Evolutionary conservation across 2,113 vertebrate species (phyloP).

Genomic region (Hippocampus mohnikei): DNA sequence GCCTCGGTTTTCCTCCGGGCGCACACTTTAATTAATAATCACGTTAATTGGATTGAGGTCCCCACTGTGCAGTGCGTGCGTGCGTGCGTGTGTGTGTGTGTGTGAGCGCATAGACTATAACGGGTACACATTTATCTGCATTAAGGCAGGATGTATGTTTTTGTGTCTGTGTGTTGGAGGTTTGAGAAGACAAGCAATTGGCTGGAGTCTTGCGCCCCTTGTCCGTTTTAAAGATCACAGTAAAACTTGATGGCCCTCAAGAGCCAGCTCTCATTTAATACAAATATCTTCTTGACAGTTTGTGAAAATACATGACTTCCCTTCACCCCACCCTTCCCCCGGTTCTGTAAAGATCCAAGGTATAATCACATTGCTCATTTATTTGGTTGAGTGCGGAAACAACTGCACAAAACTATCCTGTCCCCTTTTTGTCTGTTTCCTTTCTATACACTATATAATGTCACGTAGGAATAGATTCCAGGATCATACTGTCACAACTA

Average conservation of each 20-base stretch:
- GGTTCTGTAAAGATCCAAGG: slow-evolving; percentile 50
- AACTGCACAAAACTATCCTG: background rate
- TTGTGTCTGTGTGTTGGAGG: slow-evolving; percentile 11
- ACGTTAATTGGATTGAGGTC: slow-evolving; percentile 68
- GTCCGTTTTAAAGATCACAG: slow-evolving; percentile 51
- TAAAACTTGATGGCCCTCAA: slow-evolving; percentile 64
- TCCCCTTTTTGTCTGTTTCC: background rate
- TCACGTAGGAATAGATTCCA: background rate
- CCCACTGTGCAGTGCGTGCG: slow-evolving; percentile 44
- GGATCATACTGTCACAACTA: no score
- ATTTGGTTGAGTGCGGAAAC: slow-evolving; percentile 52
- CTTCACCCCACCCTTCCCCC: slow-evolving; percentile 39
- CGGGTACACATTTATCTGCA: slow-evolving; percentile 34
- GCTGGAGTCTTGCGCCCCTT: slow-evolving; percentile 40
- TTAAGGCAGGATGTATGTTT: slow-evolving; percentile 19
- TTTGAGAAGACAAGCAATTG: slow-evolving; percentile 17
- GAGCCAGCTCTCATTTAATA: slow-evolving; percentile 62
- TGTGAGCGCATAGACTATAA: slow-evolving; percentile 6
- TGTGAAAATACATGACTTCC: slow-evolving; percentile 58
- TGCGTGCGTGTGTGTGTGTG: slow-evolving; percentile 1
- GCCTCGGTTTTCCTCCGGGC: slow-evolving; percentile 58
- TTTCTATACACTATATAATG: no score
- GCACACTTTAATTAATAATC: slow-evolving; percentile 73
- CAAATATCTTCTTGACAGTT: slow-evolving; percentile 54
- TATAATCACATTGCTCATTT: slow-evolving; percentile 45